Conservation (phyloP, 2,888 invertebrate species). For the Noctua comes region DNA sequence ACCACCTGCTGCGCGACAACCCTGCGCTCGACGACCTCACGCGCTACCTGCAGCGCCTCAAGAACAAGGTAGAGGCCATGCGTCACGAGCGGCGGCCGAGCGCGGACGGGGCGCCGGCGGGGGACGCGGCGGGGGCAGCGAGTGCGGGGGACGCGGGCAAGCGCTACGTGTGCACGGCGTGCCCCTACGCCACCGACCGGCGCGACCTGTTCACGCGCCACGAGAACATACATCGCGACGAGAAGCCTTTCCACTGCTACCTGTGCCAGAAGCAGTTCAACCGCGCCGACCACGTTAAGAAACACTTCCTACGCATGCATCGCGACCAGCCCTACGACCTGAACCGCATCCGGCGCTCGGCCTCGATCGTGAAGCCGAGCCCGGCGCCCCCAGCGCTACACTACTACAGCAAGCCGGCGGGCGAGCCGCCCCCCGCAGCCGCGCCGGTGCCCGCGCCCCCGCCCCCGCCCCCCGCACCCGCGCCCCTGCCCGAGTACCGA, state of each 20-base stretch:
- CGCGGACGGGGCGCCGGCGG: conserved; percentile 38
- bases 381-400: conserved; percentile 68
- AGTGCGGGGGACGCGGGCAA: conserved; percentile 83
- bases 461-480: conserved; percentile 63
- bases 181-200: conserved; percentile 97
- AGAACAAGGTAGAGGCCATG: conserved; percentile 88
- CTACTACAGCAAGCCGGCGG: conserved; percentile 81
- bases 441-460: conserved; percentile 71
- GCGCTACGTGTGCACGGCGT: conserved; percentile 96
- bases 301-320: conserved; percentile 97
- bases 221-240: conserved; percentile 98
- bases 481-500: conserved; percentile 66
- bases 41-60: conserved; percentile 92
- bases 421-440: conserved; percentile 86
- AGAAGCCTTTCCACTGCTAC: conserved; percentile 98
- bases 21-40: conserved; percentile 94
- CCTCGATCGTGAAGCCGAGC: conserved; percentile 90
- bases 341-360: conserved; percentile 93
- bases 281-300: conserved; percentile 98
- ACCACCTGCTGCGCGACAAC: conserved; percentile 92
- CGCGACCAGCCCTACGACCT: conserved; percentile 96
- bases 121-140: conserved; percentile 47
- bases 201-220: conserved; percentile 97
- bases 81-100: conserved; percentile 77
- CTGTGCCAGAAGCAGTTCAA: conserved; percentile 98